A percentile compares a stretch with the other conserved stretches of the same genome.
These are phyloP conservation scores for Drosophila sturtevanti DNA, from an alignment of 1,140 invertebrate genomes.

Conservation along the genomic window DNA sequence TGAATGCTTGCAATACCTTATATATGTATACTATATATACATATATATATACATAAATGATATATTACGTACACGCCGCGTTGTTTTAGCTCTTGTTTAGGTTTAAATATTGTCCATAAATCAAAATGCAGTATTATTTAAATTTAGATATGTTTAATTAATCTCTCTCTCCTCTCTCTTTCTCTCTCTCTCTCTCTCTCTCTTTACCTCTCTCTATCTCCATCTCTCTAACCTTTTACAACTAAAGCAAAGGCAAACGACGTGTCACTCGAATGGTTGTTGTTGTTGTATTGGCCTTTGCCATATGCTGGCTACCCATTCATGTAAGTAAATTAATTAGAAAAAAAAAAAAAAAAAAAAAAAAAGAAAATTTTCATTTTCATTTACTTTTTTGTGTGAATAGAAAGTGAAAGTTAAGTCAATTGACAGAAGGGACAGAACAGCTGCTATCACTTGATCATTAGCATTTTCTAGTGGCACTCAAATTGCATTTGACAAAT, in stretches of 20 bases:
- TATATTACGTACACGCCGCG: not conserved
- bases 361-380: no score
- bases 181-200: not conserved
- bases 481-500: slow-evolving; percentile 38
- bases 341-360: slow-evolving; percentile 1
- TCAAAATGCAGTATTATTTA: slow-evolving; percentile 47
- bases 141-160: not conserved
- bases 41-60: not conserved
- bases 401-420: no score
- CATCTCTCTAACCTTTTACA: not conserved
- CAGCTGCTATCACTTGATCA: slow-evolving; percentile 9
- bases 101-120: slow-evolving; percentile 50
- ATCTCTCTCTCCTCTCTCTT: no score
- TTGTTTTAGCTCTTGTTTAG: slow-evolving; percentile 9
- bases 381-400: no score
- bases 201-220: not conserved
- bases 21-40: not conserved
- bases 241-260: slow-evolving; percentile 90
- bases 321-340: slow-evolving; percentile 86
- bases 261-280: slow-evolving; percentile 96
- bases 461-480: not conserved
- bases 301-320: slow-evolving; percentile 97
- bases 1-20: not conserved
- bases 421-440: not conserved
- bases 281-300: slow-evolving; percentile 96